These are phyloP conservation scores for Melangyna quadrimaculata DNA, from an alignment of 2,888 invertebrate species.

Conservation along the genomic window DNA sequence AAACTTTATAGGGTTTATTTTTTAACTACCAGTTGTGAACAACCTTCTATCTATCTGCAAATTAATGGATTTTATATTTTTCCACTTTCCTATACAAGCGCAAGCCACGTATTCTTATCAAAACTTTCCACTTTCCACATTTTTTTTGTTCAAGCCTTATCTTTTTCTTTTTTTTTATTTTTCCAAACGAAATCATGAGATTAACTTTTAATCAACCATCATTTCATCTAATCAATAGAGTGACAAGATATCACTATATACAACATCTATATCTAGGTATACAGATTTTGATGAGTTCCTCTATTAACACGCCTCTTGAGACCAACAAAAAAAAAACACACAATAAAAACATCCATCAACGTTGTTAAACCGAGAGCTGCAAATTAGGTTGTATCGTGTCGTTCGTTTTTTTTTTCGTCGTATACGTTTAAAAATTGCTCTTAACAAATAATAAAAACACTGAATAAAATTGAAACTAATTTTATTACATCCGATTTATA, in stretches of 20 bases:
- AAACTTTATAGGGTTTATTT: no score
- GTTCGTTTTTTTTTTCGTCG: conserved; percentile 1
- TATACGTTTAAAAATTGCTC: conserved; percentile 20
- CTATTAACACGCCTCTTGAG: conserved; percentile 52
- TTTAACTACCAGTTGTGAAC: no score
- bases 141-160: not conserved
- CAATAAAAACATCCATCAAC: conserved; percentile 17
- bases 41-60: no score
- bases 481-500: conserved; percentile 63
- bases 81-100: not conserved
- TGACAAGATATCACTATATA: not conserved
- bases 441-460: conserved; percentile 53
- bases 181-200: not conserved
- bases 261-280: not conserved
- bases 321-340: not conserved
- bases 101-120: not conserved
- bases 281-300: conserved; percentile 25
- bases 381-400: conserved; percentile 29
- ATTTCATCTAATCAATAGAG: not conserved
- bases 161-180: not conserved
- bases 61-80: no score
- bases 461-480: conserved; percentile 61
- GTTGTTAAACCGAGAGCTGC: not conserved
- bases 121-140: not conserved
- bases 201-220: conserved; percentile 4